phyloP scores from a whole-genome alignment of 1,140 invertebrate genomes.

The Sarcophaga bullata region DNA sequence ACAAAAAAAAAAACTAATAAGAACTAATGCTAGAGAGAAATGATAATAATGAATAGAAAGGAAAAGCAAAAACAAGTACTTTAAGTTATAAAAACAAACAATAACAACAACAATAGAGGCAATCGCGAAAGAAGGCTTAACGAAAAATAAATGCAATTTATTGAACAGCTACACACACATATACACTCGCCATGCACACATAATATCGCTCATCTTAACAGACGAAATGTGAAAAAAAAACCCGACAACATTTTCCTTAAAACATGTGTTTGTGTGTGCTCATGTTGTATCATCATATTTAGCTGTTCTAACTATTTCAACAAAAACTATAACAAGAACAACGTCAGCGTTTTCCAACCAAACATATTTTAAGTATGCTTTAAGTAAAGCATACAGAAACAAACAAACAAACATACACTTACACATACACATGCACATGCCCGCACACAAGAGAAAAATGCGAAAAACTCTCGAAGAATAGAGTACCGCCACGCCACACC shows the following conservation, averaged over 20 bases:
- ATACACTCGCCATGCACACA: too few species aligned
- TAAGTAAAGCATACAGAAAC: not conserved
- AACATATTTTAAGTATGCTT: not conserved
- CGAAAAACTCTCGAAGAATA: too few species aligned
- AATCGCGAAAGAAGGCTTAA: not conserved
- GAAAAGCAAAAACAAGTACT: not conserved
- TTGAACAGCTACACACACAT: constrained; percentile 6
- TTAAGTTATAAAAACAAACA: too few species aligned
- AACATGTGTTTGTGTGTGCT: not conserved
- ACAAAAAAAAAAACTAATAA: not conserved
- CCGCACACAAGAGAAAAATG: not conserved
- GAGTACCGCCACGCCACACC: too few species aligned
- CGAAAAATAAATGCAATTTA: constrained; percentile 12
- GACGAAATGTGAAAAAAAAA: not conserved
- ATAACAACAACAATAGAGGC: not conserved
- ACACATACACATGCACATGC: not conserved
- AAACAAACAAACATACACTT: not conserved
- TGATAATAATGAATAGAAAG: constrained; percentile 13
- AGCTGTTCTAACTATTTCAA: too few species aligned
- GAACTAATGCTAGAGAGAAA: not conserved
- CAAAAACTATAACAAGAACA: not conserved
- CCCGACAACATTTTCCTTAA: not conserved
- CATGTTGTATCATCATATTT: too few species aligned
- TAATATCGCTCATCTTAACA: too few species aligned
- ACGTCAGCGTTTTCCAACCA: not conserved